Percentiles rank a stretch among this genome's conserved stretches.
phyloP scores from a whole-genome alignment of 2,797 vertebrate genomes.

The Parauchenoglanis punctatus region DNA sequence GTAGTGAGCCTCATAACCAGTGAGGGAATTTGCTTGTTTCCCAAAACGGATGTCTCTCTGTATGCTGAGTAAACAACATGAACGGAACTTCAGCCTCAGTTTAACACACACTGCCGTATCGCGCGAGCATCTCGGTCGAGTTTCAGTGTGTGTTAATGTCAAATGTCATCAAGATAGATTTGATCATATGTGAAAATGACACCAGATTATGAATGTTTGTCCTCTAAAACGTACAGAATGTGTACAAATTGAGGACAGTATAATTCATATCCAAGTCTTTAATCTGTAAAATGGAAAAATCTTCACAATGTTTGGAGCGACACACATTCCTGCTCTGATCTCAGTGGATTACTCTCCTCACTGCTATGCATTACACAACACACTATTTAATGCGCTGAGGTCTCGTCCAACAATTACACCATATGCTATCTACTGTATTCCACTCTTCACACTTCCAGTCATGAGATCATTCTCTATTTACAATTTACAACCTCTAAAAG shows the following conservation, averaged over 20 bases:
- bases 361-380: background rate
- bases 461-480: constrained; percentile 12
- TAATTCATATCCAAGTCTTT: background rate
- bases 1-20: background rate
- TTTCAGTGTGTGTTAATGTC: background rate
- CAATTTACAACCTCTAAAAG: background rate
- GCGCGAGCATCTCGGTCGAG: background rate
- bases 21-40: background rate
- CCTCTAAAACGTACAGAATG: background rate
- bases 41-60: background rate
- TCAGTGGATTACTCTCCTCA: background rate
- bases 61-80: background rate
- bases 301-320: background rate
- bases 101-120: background rate
- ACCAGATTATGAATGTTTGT: background rate
- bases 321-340: background rate
- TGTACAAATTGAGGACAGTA: background rate
- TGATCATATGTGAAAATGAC: background rate
- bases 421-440: background rate
- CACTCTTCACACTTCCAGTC: background rate
- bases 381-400: background rate
- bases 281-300: background rate
- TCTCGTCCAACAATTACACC: constrained; percentile 1
- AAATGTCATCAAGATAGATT: background rate
- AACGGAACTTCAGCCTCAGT: background rate